phyloP scores from a whole-genome alignment of 2,888 invertebrate genomes.

The Strigamia transsilvanica region DNA sequence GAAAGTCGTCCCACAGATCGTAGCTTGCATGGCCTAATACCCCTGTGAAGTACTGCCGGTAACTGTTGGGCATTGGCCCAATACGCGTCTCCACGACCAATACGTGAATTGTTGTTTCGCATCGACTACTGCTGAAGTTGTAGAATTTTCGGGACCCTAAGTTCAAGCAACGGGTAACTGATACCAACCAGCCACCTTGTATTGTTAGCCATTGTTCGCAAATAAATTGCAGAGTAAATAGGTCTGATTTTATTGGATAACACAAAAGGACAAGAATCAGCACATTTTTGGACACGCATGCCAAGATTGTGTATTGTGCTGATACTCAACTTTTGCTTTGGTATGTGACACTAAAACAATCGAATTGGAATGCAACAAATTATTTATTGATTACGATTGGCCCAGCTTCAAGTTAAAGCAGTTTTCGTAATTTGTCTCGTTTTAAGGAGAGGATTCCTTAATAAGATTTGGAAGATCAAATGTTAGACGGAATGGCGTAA shows the following conservation, averaged over 20 bases:
- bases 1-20: too few relatives aligned
- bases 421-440: neutral
- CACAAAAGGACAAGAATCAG: neutral
- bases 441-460: neutral
- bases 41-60: too few relatives aligned
- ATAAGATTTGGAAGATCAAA: slow-evolving; percentile 29
- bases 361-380: neutral
- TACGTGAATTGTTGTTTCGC: too few relatives aligned
- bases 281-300: neutral
- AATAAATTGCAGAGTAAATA: neutral
- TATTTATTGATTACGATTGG: too few relatives aligned
- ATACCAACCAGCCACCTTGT: too few relatives aligned
- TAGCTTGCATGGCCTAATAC: too few relatives aligned
- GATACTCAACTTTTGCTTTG: neutral
- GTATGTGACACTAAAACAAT: neutral
- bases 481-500: neutral
- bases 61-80: too few relatives aligned
- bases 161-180: too few relatives aligned
- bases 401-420: neutral
- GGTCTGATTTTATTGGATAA: neutral
- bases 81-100: too few relatives aligned
- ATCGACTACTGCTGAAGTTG: too few relatives aligned
- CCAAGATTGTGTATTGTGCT: neutral
- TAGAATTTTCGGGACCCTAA: too few relatives aligned
- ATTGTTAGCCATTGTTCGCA: neutral